A percentile compares a stretch with the other conserved stretches of the same genome.
phyloP scores from a whole-genome alignment of 2,888 invertebrate genomes.

The Oxyteleia sp. region DNA sequence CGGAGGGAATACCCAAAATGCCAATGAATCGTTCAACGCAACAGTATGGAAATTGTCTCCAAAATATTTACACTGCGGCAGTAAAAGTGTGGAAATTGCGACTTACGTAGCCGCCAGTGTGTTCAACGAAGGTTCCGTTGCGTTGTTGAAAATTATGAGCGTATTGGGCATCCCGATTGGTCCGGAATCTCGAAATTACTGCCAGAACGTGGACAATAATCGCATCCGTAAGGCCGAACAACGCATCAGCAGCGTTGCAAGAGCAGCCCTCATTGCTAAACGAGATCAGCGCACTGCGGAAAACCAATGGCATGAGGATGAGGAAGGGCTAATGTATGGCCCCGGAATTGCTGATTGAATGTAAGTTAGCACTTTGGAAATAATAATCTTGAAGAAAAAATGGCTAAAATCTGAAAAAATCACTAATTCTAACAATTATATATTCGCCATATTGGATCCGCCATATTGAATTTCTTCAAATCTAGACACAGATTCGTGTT shows the following conservation, averaged over 20 bases:
- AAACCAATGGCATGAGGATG: background rate
- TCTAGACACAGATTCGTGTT: background rate
- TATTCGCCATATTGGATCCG: constrained; percentile 13
- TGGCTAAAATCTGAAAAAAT: constrained; percentile 8
- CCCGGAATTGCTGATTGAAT: background rate
- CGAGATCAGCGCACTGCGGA: constrained; percentile 8
- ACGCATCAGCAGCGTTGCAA: constrained; percentile 25
- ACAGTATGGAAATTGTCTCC: background rate
- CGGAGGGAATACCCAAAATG: constrained; percentile 7
- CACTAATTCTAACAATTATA: constrained; percentile 4
- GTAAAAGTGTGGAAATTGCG: background rate
- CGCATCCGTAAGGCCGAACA: constrained; percentile 25
- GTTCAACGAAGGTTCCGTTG: background rate
- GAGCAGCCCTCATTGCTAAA: constrained; percentile 35
- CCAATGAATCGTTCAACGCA: background rate
- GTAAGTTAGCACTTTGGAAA: background rate
- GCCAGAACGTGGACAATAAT: constrained; percentile 16
- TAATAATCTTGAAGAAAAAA: constrained; percentile 13
- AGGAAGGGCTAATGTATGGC: too few relatives aligned
- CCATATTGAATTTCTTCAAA: constrained; percentile 14
- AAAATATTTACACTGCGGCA: constrained; percentile 12
- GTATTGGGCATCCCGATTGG: too few relatives aligned
- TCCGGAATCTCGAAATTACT: too few relatives aligned
- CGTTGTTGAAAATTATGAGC: too few relatives aligned
- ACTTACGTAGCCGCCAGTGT: background rate